Conservation (phyloP, 2,888 invertebrate genomes). For the Reticulitermes lucifugus region DNA sequence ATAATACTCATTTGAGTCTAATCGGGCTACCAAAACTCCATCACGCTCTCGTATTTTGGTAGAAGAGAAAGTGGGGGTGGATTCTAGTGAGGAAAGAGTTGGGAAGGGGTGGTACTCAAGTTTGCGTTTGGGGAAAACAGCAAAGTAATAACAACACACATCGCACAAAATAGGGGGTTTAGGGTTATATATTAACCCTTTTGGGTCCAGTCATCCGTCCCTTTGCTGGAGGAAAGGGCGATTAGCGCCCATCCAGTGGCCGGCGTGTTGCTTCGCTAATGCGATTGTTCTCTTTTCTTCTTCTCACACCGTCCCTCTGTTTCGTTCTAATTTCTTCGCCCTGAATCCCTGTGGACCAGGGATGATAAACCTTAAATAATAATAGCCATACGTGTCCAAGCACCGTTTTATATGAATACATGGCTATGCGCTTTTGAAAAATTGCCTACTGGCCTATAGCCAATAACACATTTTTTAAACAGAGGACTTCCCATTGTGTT, state of each 20-base stretch:
- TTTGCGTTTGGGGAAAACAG: conserved; percentile 48
- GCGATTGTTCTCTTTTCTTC: conserved; percentile 18
- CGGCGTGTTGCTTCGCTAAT: conserved; percentile 37
- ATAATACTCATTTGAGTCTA: conserved; percentile 65
- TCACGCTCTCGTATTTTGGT: conserved; percentile 58
- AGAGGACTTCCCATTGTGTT: too few relatives aligned
- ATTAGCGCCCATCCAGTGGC: conserved; percentile 44
- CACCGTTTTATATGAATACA: too few relatives aligned
- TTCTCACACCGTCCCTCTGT: conserved; percentile 21
- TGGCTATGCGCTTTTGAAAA: too few relatives aligned
- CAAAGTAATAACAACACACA: conserved; percentile 49
- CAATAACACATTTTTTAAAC: too few relatives aligned
- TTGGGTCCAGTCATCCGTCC: conserved; percentile 29
- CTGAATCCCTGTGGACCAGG: not conserved
- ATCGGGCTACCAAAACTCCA: conserved; percentile 66
- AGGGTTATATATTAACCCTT: conserved; percentile 50
- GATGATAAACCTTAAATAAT: not conserved
- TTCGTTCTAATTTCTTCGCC: not conserved
- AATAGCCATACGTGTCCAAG: too few relatives aligned
- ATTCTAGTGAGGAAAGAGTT: conserved; percentile 53
- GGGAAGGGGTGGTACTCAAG: conserved; percentile 37
- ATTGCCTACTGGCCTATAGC: too few relatives aligned
- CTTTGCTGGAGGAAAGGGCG: conserved; percentile 36
- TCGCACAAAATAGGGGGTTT: conserved; percentile 38
- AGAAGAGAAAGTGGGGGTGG: not conserved